These are phyloP conservation scores for Heloderma charlesbogerti DNA, from an alignment of 2,113 vertebrate genomes.

Conservation along the genomic window DNA sequence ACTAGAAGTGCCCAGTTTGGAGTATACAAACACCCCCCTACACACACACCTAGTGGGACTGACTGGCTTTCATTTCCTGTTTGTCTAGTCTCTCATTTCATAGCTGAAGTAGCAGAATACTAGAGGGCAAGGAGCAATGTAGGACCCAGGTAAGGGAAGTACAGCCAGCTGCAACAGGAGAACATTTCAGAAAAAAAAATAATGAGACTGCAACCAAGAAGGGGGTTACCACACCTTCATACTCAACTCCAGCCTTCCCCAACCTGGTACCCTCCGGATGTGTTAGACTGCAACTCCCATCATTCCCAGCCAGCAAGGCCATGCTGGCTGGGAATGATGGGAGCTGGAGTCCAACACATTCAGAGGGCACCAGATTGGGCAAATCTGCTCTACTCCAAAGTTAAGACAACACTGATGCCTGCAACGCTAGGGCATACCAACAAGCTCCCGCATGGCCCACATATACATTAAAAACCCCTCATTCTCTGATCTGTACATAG, in stretches of 20 bases:
- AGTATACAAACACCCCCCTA: neutral
- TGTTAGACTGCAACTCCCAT: too few species aligned
- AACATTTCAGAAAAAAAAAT: neutral
- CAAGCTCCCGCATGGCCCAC: too few species aligned
- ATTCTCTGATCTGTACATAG: neutral
- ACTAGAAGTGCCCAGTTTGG: too few species aligned
- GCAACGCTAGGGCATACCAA: neutral
- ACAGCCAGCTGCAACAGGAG: neutral
- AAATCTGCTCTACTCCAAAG: neutral
- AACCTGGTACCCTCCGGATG: too few species aligned
- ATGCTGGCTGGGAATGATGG: too few species aligned
- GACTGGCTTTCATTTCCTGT: neutral
- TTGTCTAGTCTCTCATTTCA: neutral
- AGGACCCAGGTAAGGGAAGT: neutral
- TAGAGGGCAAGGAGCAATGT: neutral
- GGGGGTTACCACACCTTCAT: neutral
- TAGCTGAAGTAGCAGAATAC: neutral
- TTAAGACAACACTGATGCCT: neutral
- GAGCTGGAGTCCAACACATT: too few species aligned
- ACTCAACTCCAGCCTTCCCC: neutral
- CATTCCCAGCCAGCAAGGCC: too few species aligned
- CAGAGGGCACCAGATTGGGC: too few species aligned
- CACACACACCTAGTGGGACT: neutral
- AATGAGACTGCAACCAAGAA: neutral
- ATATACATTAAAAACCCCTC: too few species aligned